These are phyloP conservation scores for Corapipo altera DNA, from an alignment of 2,113 vertebrate species.

Conservation along the genomic window DNA sequence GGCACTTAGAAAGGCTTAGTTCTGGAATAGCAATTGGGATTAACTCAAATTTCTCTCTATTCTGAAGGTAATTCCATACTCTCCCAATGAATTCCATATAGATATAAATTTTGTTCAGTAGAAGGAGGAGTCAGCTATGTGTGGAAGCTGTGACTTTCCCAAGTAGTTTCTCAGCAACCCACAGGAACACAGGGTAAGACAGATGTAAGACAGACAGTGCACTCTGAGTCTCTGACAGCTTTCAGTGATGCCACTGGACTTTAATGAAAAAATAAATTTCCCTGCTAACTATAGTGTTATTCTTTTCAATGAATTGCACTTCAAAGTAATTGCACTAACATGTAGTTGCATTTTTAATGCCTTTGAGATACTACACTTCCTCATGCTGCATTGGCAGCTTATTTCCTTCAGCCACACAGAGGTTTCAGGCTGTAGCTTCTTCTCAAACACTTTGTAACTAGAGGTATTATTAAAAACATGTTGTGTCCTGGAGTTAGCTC, in stretches of 20 bases:
- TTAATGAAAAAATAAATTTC: not conserved
- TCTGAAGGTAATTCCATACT: not conserved
- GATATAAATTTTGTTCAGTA: not conserved
- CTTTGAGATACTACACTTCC: not conserved
- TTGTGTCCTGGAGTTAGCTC: not conserved
- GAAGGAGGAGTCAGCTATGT: not conserved
- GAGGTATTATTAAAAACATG: not conserved
- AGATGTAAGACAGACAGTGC: not conserved
- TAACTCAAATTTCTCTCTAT: not conserved
- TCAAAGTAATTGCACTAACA: conserved; percentile 19
- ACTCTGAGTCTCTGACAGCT: not conserved
- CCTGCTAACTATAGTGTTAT: not conserved
- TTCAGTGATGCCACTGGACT: not conserved
- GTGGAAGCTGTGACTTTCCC: not conserved
- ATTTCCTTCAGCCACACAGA: not conserved
- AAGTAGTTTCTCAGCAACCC: not conserved
- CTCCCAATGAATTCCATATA: not conserved
- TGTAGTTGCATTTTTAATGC: not conserved
- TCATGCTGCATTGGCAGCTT: not conserved
- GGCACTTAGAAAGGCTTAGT: conserved; percentile 15
- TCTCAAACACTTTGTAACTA: not conserved
- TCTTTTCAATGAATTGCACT: conserved; percentile 36
- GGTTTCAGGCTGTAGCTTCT: not conserved
- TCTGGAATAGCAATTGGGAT: not conserved
- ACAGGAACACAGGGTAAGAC: not conserved